These are phyloP conservation scores for Oxytorus armatus DNA, from an alignment of 2,888 invertebrate species.

Conservation along the genomic window DNA sequence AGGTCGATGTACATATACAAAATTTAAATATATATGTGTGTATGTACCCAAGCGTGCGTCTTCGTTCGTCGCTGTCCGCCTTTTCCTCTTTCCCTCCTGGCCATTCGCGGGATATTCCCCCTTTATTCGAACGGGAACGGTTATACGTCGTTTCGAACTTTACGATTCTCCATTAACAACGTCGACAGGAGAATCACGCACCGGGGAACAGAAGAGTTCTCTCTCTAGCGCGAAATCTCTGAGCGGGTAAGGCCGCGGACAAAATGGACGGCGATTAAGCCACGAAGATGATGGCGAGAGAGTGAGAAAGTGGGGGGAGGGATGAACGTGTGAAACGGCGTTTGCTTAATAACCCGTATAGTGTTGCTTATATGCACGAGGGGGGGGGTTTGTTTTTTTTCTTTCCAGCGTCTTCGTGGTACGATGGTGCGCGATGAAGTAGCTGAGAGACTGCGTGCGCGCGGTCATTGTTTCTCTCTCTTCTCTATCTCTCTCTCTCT, in stretches of 20 bases:
- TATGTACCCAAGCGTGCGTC: slow-evolving; percentile 1
- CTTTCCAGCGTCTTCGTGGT: slow-evolving; percentile 42
- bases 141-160: slow-evolving; percentile 42
- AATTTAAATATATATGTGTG: slow-evolving; percentile 16
- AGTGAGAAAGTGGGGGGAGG: slow-evolving; percentile 26
- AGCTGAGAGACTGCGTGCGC: background rate
- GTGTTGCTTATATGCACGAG: slow-evolving; percentile 8
- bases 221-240: background rate
- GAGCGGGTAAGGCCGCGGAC: slow-evolving; percentile 52
- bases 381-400: too few relatives aligned
- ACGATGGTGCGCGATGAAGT: slow-evolving; percentile 28
- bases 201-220: background rate
- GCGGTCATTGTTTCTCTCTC: too few relatives aligned
- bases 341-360: slow-evolving; percentile 80
- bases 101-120: slow-evolving; percentile 29
- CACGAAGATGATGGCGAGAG: background rate
- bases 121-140: slow-evolving; percentile 37
- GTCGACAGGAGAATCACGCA: slow-evolving; percentile 14
- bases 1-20: slow-evolving; percentile 10
- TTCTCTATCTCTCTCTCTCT: slow-evolving; percentile 34
- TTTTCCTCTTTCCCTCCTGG: slow-evolving; percentile 57
- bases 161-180: slow-evolving; percentile 53
- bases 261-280: slow-evolving; percentile 43
- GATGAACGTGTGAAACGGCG: slow-evolving; percentile 78
- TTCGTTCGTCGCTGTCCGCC: slow-evolving; percentile 61